Evolutionary conservation across 1,140 invertebrate species (phyloP).

Genomic region (Atopsyche davidsoni): DNA sequence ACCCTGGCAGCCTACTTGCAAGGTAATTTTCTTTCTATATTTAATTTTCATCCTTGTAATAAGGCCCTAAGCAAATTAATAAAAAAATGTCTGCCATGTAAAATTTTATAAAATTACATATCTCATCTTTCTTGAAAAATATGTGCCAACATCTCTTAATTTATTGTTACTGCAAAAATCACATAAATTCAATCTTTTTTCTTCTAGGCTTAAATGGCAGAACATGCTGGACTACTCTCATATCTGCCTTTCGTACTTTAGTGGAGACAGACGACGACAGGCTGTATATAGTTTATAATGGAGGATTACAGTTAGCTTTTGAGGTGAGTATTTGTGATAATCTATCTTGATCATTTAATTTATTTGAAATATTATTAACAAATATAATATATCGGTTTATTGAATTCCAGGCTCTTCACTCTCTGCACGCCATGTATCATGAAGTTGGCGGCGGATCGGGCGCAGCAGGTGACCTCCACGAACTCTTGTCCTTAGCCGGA

Average conservation of each 20-base stretch:
- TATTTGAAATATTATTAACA: slow-evolving; percentile 6
- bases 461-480: slow-evolving; percentile 74
- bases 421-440: slow-evolving; percentile 88
- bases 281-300: slow-evolving; percentile 80
- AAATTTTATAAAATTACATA: no score
- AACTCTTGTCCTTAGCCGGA: slow-evolving; percentile 71
- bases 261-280: slow-evolving; percentile 86
- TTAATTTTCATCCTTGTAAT: no score
- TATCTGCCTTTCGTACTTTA: slow-evolving; percentile 79
- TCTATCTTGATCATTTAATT: slow-evolving; percentile 6
- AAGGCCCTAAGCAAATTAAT: no score
- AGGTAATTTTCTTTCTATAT: no score
- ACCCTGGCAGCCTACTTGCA: slow-evolving; percentile 78
- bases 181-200: slow-evolving; percentile 15
- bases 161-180: no score
- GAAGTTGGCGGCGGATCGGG: slow-evolving; percentile 85
- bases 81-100: no score
- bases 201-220: slow-evolving; percentile 69
- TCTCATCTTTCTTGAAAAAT: no score
- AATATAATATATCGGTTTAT: slow-evolving; percentile 8
- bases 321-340: slow-evolving; percentile 52
- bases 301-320: slow-evolving; percentile 80
- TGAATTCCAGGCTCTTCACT: slow-evolving; percentile 68
- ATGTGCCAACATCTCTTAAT: no score
- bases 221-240: slow-evolving; percentile 83